These are phyloP conservation scores for Drepanosiphum platanoidis DNA, from an alignment of 2,888 invertebrate genomes.

Conservation along the genomic window DNA sequence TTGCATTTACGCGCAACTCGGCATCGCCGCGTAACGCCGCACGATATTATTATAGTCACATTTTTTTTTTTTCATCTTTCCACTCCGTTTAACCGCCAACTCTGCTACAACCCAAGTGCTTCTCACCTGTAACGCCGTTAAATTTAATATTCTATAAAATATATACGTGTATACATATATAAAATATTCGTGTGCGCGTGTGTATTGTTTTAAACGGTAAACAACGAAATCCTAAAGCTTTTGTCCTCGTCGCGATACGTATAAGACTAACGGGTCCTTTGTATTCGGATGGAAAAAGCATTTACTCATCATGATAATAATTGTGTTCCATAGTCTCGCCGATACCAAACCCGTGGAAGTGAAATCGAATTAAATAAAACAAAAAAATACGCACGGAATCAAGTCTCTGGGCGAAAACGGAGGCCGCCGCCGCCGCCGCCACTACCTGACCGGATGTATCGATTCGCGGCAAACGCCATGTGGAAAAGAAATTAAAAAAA, in stretches of 20 bases:
- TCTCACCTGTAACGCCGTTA: background rate
- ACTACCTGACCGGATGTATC: too few relatives aligned
- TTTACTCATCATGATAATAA: too few relatives aligned
- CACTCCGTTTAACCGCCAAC: constrained; percentile 25
- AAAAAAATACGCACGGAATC: background rate
- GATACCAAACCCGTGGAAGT: background rate
- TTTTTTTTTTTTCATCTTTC: background rate
- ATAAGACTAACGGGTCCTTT: constrained; percentile 16
- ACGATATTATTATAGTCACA: background rate
- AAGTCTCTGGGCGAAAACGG: too few relatives aligned
- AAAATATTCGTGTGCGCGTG: background rate
- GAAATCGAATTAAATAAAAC: background rate
- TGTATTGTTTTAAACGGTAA: constrained; percentile 14
- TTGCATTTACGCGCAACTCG: constrained; percentile 1
- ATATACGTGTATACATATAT: background rate
- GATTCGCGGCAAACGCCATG: background rate
- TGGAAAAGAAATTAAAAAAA: background rate
- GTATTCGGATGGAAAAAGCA: background rate
- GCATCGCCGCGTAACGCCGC: background rate
- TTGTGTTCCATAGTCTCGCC: too few relatives aligned
- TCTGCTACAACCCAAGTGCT: background rate
- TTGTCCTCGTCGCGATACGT: background rate
- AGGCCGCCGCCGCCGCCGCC: too few relatives aligned
- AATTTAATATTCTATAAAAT: constrained; percentile 16
- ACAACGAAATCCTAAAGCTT: constrained; percentile 16